Conservation (phyloP, 1,140 invertebrate genomes). For the Colletes latitarsis region DNA sequence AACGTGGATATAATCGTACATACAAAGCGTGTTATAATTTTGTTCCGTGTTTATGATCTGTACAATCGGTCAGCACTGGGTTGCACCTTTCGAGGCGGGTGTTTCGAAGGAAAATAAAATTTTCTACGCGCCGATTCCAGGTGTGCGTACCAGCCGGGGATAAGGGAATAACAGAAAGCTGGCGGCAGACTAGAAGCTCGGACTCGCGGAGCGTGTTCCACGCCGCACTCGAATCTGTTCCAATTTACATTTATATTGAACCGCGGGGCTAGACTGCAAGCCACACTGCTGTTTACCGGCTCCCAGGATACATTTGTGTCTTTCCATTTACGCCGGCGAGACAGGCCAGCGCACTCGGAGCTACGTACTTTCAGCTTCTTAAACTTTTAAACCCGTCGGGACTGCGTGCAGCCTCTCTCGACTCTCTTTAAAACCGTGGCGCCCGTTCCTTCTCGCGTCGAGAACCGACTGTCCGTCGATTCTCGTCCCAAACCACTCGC, state of each 20-base stretch:
- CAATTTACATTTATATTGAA: conserved; percentile 82
- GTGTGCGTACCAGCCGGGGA: conserved; percentile 46
- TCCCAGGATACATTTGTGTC: conserved; percentile 74
- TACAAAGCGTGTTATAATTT: too few relatives aligned
- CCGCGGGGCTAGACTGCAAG: conserved; percentile 71
- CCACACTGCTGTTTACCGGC: conserved; percentile 71
- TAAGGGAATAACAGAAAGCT: conserved; percentile 44
- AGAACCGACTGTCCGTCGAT: background rate
- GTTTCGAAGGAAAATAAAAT: conserved; percentile 51
- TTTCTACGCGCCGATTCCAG: conserved; percentile 34
- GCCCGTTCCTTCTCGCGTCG: background rate
- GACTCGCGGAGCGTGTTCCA: conserved; percentile 55
- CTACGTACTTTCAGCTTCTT: conserved; percentile 51
- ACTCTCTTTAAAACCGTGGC: conserved; percentile 34
- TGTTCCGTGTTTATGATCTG: background rate
- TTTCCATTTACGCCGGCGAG: conserved; percentile 67
- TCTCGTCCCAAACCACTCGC: too few relatives aligned
- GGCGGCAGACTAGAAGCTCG: conserved; percentile 37
- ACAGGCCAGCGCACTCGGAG: conserved; percentile 14
- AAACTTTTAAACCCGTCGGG: conserved; percentile 63
- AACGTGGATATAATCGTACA: too few relatives aligned
- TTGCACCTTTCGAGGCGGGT: conserved; percentile 1
- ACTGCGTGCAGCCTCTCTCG: conserved; percentile 44
- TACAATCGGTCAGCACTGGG: background rate
- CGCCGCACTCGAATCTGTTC: conserved; percentile 76